Evolutionary conservation across 2,797 vertebrate species (phyloP), one percentile per base, ranked within the genome.

Genomic region (Gorsachius magnificus): DNA sequence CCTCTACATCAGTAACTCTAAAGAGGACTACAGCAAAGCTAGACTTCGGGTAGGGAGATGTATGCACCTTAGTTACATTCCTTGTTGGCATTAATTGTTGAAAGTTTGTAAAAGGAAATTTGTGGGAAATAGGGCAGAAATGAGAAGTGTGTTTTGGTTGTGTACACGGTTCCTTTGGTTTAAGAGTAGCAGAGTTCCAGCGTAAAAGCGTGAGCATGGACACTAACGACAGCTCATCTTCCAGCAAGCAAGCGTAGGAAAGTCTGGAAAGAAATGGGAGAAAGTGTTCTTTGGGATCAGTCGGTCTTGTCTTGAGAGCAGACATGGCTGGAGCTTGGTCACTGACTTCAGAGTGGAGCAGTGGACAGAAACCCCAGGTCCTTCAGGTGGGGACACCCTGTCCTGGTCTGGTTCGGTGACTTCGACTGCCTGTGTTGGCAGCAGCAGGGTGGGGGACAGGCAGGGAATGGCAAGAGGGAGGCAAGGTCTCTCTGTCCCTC

Each of bases 381-480:
- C 1, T 8, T 10, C 13, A 16, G 36, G 56, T 54, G 36, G 10
- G 58, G 41, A 48, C 29, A 7, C 28, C 0, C 0, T 12, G 43
- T 14, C 61, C 16, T 14, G 28, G 19, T 53, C 63, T 68, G 36
- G 28, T 15, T 22, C 2, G 2, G 65, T 45, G 86, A 5, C 63
- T 41, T 33, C 0, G 0, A 10, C 12, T 4, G 0, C 33, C 45
- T 5, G 33, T 22, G 64, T 11, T 56, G 82, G 57, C 61, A 78
- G 57, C 58, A 21, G 31, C 36, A 26, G 35, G 16, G 35, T 28
- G 53, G 36, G 48, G 70, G 38, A 53, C 35, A 38, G n/a, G 0
- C 0, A 70, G 43, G 1, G 56, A 53, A 5, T 1, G 19, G 21
- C 12, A 10, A 17, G 58, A 71, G 48, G 58, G 43, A 65, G 50